phyloP scores from a whole-genome alignment of 2,888 invertebrate genomes.

The Netelia virgata region DNA sequence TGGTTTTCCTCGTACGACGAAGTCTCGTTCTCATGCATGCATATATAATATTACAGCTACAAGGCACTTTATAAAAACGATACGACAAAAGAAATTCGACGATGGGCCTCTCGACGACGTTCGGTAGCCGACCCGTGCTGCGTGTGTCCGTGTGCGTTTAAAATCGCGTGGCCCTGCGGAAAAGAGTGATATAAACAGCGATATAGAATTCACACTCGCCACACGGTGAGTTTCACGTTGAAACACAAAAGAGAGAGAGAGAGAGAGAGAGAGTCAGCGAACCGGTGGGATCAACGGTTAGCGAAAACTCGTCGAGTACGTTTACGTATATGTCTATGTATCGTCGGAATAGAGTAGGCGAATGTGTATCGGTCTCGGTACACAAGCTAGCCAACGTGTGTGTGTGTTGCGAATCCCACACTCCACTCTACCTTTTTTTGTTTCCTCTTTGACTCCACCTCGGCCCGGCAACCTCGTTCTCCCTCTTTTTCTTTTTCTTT shows the following conservation, averaged over 20 bases:
- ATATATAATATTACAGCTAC: slow-evolving; percentile 6
- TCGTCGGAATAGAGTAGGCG: not conserved
- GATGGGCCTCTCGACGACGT: slow-evolving; percentile 37
- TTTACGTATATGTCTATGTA: not conserved
- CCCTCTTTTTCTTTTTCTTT: slow-evolving; percentile 5
- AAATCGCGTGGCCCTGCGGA: not conserved
- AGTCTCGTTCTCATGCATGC: slow-evolving; percentile 31
- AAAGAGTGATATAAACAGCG: slow-evolving; percentile 55
- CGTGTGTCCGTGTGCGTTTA: slow-evolving; percentile 12
- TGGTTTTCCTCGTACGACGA: slow-evolving; percentile 50
- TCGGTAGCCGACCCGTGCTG: slow-evolving; percentile 10
- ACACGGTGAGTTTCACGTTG: not conserved
- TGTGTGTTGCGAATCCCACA: slow-evolving; percentile 17
- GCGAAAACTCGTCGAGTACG: slow-evolving; percentile 45
- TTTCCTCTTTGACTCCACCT: slow-evolving; percentile 7
- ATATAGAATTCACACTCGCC: slow-evolving; percentile 25
- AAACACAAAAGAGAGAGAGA: slow-evolving; percentile 61
- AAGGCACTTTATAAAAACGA: slow-evolving; percentile 15
- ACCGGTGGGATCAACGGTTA: slow-evolving; percentile 61
- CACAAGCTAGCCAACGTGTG: not conserved
- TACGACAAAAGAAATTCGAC: slow-evolving; percentile 26
- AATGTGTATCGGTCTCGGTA: slow-evolving; percentile 6
- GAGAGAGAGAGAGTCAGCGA: slow-evolving; percentile 60
- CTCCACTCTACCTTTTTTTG: slow-evolving; percentile 24
- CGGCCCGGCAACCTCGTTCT: slow-evolving; percentile 11